A percentile compares a stretch with the other conserved stretches of the same genome.
Conservation (phyloP, 2,797 vertebrate genomes). For the Sebastes steindachneri region DNA sequence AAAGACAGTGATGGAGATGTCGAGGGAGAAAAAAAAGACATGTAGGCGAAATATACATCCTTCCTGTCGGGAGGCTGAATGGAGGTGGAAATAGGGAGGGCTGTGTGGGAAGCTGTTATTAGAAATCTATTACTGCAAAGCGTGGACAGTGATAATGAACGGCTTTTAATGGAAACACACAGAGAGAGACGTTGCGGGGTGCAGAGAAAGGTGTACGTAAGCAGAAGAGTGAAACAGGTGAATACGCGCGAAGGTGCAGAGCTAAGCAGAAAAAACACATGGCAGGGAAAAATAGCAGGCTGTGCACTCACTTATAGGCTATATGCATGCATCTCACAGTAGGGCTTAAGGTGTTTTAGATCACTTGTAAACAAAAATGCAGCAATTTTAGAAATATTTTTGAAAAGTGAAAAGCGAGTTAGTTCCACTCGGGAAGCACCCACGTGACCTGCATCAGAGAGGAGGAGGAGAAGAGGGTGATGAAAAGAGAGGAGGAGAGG, state of each 20-base stretch:
- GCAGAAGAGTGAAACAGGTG: slow-evolving; percentile 29
- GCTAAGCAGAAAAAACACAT: slow-evolving; percentile 26
- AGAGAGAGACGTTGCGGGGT: not conserved
- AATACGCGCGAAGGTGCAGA: not conserved
- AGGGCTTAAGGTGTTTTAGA: not conserved
- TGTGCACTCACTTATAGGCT: not conserved
- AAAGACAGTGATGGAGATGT: not conserved
- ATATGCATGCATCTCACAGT: not conserved
- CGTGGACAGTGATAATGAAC: slow-evolving; percentile 8
- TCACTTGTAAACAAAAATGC: not conserved
- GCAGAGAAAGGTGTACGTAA: slow-evolving; percentile 12
- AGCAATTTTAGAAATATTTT: not conserved
- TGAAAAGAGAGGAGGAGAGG: not conserved
- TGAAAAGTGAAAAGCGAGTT: not conserved
- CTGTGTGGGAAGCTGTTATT: not conserved
- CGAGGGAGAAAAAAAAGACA: not conserved
- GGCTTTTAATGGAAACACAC: slow-evolving; percentile 3
- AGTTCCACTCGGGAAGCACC: not conserved
- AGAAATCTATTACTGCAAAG: slow-evolving; percentile 4
- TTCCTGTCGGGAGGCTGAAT: not conserved
- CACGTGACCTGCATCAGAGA: not conserved
- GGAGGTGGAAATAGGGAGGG: not conserved
- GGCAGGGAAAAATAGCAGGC: not conserved
- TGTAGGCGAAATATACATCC: not conserved
- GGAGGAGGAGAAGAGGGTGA: not conserved